Conservation (phyloP, 92 coral and sea anemone species). For the Phymanthus crucifer region DNA sequence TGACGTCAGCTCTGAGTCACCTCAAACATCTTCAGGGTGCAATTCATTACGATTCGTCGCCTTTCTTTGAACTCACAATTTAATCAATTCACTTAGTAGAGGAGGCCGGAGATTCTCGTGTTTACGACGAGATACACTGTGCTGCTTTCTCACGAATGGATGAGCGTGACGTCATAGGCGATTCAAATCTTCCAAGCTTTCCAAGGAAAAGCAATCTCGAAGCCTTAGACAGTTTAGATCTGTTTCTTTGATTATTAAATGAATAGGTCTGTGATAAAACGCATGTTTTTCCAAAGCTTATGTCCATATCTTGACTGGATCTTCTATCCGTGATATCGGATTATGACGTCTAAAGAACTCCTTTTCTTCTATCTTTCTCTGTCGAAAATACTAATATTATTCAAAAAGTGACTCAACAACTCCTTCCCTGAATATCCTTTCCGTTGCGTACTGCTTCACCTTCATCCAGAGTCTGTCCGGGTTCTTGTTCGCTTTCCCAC, state of each 20-base stretch:
- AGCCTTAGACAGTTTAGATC: background rate
- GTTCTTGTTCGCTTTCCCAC: constrained; percentile 44
- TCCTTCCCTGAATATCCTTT: constrained; percentile 69
- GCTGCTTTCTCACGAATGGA: background rate
- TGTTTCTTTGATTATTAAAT: background rate
- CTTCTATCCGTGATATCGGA: background rate
- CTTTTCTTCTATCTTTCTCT: background rate
- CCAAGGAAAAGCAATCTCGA: background rate
- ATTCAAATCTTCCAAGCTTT: background rate
- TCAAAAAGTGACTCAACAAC: constrained; percentile 67
- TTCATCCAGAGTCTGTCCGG: constrained; percentile 64
- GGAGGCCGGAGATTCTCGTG: background rate
- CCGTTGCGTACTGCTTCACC: constrained; percentile 58
- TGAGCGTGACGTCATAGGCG: background rate
- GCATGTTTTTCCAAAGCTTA: background rate
- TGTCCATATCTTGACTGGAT: background rate
- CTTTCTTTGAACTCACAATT: background rate
- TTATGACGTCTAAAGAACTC: background rate
- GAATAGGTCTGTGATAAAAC: background rate
- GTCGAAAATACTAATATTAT: background rate
- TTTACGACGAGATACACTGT: background rate
- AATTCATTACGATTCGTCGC: background rate
- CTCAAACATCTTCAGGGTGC: background rate
- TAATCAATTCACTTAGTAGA: background rate
- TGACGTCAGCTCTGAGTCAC: background rate